These are phyloP conservation scores for Sebastes baramenuke DNA, from an alignment of 2,797 vertebrate genomes.

Conservation along the genomic window DNA sequence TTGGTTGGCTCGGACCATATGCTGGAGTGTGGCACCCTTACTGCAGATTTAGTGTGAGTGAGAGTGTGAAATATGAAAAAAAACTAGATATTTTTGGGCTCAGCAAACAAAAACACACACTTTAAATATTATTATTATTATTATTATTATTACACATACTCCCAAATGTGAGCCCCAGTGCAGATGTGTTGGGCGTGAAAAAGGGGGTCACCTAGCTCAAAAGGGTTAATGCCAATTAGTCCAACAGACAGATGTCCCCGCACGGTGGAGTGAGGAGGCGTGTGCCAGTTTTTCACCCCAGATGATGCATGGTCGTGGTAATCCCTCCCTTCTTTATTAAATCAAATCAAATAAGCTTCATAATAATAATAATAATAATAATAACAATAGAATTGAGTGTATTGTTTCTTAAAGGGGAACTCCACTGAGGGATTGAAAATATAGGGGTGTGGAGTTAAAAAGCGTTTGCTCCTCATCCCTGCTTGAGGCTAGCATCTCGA, in stretches of 20 bases:
- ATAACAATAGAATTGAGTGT: background rate
- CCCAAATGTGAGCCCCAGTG: background rate
- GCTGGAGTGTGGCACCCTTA: conserved; percentile 32
- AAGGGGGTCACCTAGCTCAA: conserved; percentile 60
- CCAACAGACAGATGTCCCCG: conserved; percentile 58
- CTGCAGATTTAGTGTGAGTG: background rate
- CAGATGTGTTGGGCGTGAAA: conserved; percentile 46
- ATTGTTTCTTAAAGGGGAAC: background rate
- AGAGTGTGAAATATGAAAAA: background rate
- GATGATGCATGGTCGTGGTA: conserved; percentile 11
- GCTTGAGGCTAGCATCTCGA: background rate
- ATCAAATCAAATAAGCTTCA: background rate
- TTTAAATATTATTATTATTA: too few species aligned
- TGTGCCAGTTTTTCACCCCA: conserved; percentile 60
- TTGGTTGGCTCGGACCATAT: conserved; percentile 45
- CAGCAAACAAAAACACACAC: background rate
- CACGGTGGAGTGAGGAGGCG: conserved; percentile 8
- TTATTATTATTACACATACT: too few species aligned
- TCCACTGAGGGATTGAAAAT: background rate
- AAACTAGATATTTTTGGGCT: background rate
- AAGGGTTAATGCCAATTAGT: conserved; percentile 77
- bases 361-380: background rate
- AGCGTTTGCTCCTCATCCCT: background rate
- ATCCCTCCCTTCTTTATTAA: conserved; percentile 8
- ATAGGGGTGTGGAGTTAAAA: background rate